These are phyloP conservation scores for Melanerpes formicivorus DNA, from an alignment of 2,113 vertebrate genomes.

Conservation along the genomic window DNA sequence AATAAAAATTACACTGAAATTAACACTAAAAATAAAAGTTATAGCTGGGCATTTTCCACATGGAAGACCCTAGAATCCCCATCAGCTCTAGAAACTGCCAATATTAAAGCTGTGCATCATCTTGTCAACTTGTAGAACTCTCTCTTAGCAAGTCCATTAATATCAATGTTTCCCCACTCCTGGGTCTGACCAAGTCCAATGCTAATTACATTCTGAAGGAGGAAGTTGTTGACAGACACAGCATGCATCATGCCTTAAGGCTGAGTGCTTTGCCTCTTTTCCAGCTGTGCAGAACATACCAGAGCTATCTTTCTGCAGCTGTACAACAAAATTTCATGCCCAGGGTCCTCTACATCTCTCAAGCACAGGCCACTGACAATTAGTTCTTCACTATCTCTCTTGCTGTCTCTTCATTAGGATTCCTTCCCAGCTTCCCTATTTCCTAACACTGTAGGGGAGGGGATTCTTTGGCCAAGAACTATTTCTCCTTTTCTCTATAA, in stretches of 20 bases:
- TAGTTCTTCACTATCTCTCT: neutral
- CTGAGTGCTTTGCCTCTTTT: neutral
- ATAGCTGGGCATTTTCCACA: neutral
- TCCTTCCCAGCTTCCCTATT: neutral
- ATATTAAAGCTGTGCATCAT: neutral
- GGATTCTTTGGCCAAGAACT: neutral
- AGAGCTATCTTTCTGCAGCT: neutral
- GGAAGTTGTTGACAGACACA: neutral
- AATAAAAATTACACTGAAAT: neutral
- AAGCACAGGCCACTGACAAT: neutral
- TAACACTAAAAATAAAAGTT: neutral
- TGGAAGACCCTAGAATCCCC: neutral
- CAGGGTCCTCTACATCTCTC: neutral
- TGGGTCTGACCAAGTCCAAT: neutral
- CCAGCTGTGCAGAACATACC: neutral
- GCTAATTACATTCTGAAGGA: neutral
- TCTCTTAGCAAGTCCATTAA: neutral
- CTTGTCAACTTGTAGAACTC: neutral
- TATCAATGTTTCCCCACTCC: neutral
- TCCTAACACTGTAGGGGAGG: neutral
- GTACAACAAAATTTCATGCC: neutral
- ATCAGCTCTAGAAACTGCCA: neutral
- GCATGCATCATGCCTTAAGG: neutral
- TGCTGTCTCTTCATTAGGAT: neutral
- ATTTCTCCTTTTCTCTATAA: neutral